Conservation (phyloP, 23 tunicate genomes). For the Pegea sp. region DNA sequence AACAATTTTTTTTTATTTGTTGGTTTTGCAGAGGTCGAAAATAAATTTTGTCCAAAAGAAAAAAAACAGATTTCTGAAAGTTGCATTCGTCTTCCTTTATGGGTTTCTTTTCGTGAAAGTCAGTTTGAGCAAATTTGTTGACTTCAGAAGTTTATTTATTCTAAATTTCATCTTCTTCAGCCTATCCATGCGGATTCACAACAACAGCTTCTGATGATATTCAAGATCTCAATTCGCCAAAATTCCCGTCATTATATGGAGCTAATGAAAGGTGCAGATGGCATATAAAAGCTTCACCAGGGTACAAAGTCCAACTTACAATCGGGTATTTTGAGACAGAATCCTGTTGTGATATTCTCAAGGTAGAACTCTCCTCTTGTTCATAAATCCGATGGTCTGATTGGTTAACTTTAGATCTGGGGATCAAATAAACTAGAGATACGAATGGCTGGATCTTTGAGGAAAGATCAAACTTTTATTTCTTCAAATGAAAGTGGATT, state of each 20-base stretch:
- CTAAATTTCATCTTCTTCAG: background rate
- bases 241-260: background rate
- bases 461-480: background rate
- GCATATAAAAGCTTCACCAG: background rate
- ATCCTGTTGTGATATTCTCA: background rate
- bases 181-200: background rate
- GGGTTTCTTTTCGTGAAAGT: too few relatives aligned
- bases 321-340: background rate
- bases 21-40: too few relatives aligned
- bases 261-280: background rate
- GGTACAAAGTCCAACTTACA: background rate
- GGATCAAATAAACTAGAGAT: background rate
- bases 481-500: background rate
- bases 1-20: too few relatives aligned
- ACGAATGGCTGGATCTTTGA: background rate
- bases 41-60: too few relatives aligned
- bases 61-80: too few relatives aligned
- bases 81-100: too few relatives aligned
- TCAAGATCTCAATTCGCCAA: background rate
- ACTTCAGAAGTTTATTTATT: too few relatives aligned
- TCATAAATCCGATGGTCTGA: background rate
- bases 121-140: too few relatives aligned
- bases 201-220: background rate
- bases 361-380: background rate
- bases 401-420: background rate